Evolutionary conservation across 2,888 invertebrate species (phyloP).

Genomic region (Thera obeliscata): DNA sequence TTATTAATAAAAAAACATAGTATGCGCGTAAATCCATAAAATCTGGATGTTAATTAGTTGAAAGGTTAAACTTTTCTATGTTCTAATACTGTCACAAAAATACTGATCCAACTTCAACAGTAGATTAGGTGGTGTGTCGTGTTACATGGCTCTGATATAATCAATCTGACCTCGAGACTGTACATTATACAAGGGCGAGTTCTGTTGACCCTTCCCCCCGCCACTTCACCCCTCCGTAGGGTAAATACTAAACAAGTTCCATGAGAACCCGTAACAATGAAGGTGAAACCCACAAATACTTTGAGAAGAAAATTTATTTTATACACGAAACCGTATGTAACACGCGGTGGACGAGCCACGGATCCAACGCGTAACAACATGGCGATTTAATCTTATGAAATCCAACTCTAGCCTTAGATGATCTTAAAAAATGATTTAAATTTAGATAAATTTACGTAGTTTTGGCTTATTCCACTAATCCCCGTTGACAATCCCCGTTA

Average conservation of each 20-base stretch:
- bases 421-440: no score
- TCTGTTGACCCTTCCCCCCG: not conserved
- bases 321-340: conserved; percentile 29
- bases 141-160: conserved; percentile 19
- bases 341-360: conserved; percentile 22
- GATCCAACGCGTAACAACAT: conserved; percentile 2
- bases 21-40: no score
- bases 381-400: not conserved
- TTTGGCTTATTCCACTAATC: no score
- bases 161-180: conserved; percentile 17
- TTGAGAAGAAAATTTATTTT: conserved; percentile 35
- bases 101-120: conserved; percentile 1
- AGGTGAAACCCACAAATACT: conserved; percentile 32
- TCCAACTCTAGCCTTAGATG: no score
- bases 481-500: no score
- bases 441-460: no score
- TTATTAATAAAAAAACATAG: no score
- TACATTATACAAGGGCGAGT: conserved; percentile 15
- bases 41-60: no score
- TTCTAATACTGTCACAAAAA: conserved; percentile 3
- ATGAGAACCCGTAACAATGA: conserved; percentile 30
- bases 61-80: not conserved
- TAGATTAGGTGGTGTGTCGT: conserved; percentile 10
- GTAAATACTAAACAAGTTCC: conserved; percentile 31
- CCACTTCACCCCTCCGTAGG: not conserved